phyloP scores from a whole-genome alignment of 2,113 vertebrate species.

The Chaetodon trifascialis region DNA sequence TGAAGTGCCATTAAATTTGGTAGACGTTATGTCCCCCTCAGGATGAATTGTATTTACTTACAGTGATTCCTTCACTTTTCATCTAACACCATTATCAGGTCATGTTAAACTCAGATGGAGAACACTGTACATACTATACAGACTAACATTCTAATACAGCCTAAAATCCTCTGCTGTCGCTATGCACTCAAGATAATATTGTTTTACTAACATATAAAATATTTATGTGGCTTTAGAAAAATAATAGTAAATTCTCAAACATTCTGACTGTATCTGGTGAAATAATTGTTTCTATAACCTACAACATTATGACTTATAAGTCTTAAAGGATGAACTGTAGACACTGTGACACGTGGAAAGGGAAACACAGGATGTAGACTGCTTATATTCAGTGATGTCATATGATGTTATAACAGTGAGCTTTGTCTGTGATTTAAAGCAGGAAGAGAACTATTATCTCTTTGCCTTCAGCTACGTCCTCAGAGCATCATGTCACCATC shows the following conservation, averaged over 20 bases:
- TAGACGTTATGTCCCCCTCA: background rate
- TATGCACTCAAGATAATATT: background rate
- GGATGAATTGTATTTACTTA: background rate
- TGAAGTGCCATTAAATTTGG: background rate
- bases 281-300: background rate
- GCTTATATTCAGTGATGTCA: conserved; percentile 56
- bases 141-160: background rate
- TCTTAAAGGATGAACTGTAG: conserved; percentile 3
- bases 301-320: background rate
- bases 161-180: background rate
- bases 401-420: conserved; percentile 50
- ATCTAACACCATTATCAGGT: background rate
- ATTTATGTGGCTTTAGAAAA: background rate
- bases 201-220: background rate
- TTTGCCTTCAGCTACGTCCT: conserved; percentile 65
- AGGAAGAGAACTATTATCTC: conserved; percentile 66
- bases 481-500: conserved; percentile 71
- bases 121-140: background rate
- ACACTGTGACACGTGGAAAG: conserved; percentile 18
- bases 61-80: background rate
- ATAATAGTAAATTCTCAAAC: background rate
- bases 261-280: background rate
- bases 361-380: conserved; percentile 18
- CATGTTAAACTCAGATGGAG: background rate
- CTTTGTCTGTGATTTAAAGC: conserved; percentile 55